phyloP scores from a whole-genome alignment of 2,888 invertebrate genomes.

The Lasius platythorax region DNA sequence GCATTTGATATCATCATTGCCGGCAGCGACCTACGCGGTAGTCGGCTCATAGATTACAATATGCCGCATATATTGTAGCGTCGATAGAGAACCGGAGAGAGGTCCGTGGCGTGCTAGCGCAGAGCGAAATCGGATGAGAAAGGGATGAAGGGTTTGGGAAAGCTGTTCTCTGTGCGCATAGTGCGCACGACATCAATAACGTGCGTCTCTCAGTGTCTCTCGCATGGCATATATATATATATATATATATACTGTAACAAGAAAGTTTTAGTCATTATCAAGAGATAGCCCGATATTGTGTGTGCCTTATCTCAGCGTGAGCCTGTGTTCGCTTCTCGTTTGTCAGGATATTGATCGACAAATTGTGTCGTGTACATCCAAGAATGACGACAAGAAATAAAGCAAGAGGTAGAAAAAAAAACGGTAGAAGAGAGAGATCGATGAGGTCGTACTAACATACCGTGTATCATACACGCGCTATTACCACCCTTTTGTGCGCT shows the following conservation, averaged over 20 bases:
- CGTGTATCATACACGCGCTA: conserved; percentile 59
- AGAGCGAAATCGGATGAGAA: conserved; percentile 35
- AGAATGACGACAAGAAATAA: conserved; percentile 26
- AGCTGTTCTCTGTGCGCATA: conserved; percentile 5
- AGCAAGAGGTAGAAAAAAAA: neutral
- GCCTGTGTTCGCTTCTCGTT: conserved; percentile 26
- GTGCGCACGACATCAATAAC: conserved; percentile 36
- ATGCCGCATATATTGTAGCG: conserved; percentile 68
- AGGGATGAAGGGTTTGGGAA: conserved; percentile 21
- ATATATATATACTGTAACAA: neutral
- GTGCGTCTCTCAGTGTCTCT: conserved; percentile 7
- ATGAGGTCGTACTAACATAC: conserved; percentile 36
- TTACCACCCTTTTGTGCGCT: conserved; percentile 45
- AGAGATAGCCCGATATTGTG: neutral
- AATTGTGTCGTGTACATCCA: conserved; percentile 30
- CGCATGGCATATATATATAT: neutral
- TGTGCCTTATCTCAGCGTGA: conserved; percentile 1
- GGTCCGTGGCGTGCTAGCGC: neutral
- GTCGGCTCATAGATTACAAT: conserved; percentile 73
- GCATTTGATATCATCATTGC: conserved; percentile 78
- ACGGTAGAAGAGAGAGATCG: conserved; percentile 8
- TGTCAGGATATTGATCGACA: conserved; percentile 46
- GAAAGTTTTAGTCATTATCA: conserved; percentile 46
- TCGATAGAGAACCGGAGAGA: conserved; percentile 61
- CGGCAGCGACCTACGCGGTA: conserved; percentile 58